These are phyloP conservation scores for Coregonus sp. DNA, from an alignment of 2,797 vertebrate species.

Conservation along the genomic window DNA sequence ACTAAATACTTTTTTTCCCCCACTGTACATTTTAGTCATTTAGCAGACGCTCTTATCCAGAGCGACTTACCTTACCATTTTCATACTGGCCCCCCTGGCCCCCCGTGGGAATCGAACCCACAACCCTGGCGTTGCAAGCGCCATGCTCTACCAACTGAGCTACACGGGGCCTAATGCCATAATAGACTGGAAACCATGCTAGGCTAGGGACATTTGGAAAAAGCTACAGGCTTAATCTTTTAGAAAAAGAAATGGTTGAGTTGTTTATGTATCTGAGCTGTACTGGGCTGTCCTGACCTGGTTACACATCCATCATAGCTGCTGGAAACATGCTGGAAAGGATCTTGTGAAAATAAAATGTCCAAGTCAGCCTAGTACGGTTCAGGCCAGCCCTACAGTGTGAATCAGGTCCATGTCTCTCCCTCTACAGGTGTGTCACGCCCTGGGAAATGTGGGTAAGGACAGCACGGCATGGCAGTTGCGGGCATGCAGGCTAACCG, in stretches of 20 bases:
- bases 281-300: not conserved
- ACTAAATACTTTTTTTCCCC: too few species aligned
- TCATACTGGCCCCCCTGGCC: too few species aligned
- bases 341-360: too few species aligned
- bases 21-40: too few species aligned
- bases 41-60: too few species aligned
- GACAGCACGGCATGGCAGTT: slow-evolving; percentile 84
- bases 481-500: slow-evolving; percentile 79
- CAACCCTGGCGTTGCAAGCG: too few species aligned
- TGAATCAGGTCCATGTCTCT: not conserved
- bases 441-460: slow-evolving; percentile 75
- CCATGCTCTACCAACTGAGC: too few species aligned
- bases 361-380: not conserved
- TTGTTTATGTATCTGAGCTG: not conserved
- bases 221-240: too few species aligned
- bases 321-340: too few species aligned
- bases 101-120: too few species aligned
- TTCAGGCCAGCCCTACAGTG: not conserved
- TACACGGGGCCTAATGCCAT: not conserved
- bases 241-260: not conserved
- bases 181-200: not conserved
- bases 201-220: not conserved
- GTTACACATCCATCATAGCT: too few species aligned
- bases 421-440: slow-evolving; percentile 75
- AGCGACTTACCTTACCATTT: too few species aligned